Conservation (phyloP, 37 sponge, comb jelly and placozoan genomes). For the Agelas oroides region DNA sequence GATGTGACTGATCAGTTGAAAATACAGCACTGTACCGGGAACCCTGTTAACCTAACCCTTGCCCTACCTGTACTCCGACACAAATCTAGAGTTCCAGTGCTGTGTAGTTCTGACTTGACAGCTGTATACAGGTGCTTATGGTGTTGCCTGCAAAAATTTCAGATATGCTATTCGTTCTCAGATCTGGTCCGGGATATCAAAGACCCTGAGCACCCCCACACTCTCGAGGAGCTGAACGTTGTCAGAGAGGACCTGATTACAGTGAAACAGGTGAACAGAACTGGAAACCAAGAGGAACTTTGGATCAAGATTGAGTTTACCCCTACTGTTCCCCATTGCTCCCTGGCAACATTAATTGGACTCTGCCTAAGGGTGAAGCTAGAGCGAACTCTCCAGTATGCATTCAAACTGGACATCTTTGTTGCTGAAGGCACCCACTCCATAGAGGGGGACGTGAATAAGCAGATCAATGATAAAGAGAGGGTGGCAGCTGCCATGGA, state of each 20-base stretch:
- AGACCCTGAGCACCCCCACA: slow-evolving; percentile 90
- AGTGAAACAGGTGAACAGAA: slow-evolving; percentile 16
- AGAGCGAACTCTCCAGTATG: slow-evolving; percentile 52
- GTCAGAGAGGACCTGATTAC: slow-evolving; percentile 68
- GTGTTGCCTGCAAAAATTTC: no score
- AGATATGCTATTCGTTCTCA: no score
- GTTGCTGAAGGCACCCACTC: slow-evolving; percentile 77
- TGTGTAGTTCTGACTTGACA: no score
- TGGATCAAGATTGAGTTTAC: slow-evolving; percentile 78
- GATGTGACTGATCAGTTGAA: no score
- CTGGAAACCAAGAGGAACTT: slow-evolving; percentile 19
- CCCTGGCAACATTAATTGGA: slow-evolving; percentile 92
- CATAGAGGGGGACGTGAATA: slow-evolving; percentile 87
- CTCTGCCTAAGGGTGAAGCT: slow-evolving; percentile 82
- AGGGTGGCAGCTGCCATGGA: slow-evolving; percentile 95
- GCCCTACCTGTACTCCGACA: no score
- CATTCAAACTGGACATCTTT: slow-evolving; percentile 75
- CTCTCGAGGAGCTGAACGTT: slow-evolving; percentile 90
- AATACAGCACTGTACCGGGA: no score
- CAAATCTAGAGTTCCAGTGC: no score
- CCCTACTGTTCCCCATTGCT: slow-evolving; percentile 96
- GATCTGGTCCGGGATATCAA: slow-evolving; percentile 81
- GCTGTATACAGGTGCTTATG: no score
- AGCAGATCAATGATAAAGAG: slow-evolving; percentile 97
- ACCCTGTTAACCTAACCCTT: no score